These are phyloP conservation scores for Frankliniella intonsa DNA, from an alignment of 2,888 invertebrate species.

Conservation along the genomic window DNA sequence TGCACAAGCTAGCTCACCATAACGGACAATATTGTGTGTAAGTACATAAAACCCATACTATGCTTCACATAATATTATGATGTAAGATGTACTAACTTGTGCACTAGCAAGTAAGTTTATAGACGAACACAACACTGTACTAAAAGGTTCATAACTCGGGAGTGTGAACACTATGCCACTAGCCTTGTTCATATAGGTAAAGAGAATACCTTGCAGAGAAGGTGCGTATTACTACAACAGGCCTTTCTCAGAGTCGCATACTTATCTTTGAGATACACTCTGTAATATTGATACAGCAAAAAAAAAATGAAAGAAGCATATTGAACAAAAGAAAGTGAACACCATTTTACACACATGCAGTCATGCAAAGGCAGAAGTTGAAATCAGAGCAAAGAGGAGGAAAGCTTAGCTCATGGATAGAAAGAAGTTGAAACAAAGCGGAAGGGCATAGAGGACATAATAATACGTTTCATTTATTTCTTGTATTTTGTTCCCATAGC, in stretches of 20 bases:
- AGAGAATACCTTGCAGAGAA: too few species aligned
- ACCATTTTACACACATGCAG: background rate
- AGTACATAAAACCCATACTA: too few species aligned
- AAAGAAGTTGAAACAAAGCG: constrained; percentile 28
- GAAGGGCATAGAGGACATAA: background rate
- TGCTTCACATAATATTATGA: too few species aligned
- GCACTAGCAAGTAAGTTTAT: too few species aligned
- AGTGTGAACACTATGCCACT: too few species aligned
- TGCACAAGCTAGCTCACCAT: too few species aligned
- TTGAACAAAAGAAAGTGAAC: background rate
- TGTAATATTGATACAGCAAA: background rate
- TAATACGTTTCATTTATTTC: background rate
- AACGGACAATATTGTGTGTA: too few species aligned
- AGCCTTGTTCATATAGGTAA: too few species aligned
- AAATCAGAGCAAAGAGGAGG: constrained; percentile 15
- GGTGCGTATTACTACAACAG: too few species aligned
- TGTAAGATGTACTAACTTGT: too few species aligned
- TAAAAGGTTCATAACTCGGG: too few species aligned
- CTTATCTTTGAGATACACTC: constrained; percentile 35
- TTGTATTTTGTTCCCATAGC: background rate
- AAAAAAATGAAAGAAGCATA: constrained; percentile 27
- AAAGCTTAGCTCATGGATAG: constrained; percentile 25
- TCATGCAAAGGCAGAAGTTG: constrained; percentile 3
- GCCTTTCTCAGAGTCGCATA: constrained; percentile 37
- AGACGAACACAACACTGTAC: too few species aligned